Evolutionary conservation across 37 sponge, comb jelly and placozoan genomes (phyloP).

Genomic region (Chondrosia reniformis): DNA sequence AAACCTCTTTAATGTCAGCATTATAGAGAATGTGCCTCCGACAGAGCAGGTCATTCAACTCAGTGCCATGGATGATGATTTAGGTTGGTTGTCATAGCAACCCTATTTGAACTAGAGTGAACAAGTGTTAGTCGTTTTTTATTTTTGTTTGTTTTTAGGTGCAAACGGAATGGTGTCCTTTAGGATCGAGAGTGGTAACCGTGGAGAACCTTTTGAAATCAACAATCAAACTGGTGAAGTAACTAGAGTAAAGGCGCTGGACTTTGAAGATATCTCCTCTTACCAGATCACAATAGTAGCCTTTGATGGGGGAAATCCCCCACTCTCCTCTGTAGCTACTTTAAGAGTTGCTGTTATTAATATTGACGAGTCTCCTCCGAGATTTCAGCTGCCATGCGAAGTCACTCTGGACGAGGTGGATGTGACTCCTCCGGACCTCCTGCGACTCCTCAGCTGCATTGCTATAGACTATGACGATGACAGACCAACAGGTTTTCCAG

Average conservation of each 20-base stretch:
- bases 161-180: not conserved
- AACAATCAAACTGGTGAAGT: not conserved
- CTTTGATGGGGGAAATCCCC: constrained; percentile 41
- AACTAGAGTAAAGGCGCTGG: not conserved
- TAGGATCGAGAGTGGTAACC: not conserved
- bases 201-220: not conserved
- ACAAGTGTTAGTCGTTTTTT: too few relatives aligned
- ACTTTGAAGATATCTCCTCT: not conserved
- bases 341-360: not conserved
- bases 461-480: constrained; percentile 24
- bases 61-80: not conserved
- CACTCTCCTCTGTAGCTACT: not conserved
- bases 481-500: not conserved
- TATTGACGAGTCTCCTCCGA: constrained; percentile 22
- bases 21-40: not conserved
- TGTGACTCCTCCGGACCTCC: not conserved
- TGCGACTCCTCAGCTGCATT: not conserved
- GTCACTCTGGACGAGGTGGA: not conserved
- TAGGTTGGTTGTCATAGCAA: not conserved
- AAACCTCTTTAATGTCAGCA: not conserved
- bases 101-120: not conserved
- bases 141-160: not conserved
- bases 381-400: not conserved
- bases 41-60: not conserved
- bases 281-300: constrained; percentile 34